phyloP scores from a whole-genome alignment of 1,140 invertebrate genomes.

The Rhynchophorus ferrugineus region DNA sequence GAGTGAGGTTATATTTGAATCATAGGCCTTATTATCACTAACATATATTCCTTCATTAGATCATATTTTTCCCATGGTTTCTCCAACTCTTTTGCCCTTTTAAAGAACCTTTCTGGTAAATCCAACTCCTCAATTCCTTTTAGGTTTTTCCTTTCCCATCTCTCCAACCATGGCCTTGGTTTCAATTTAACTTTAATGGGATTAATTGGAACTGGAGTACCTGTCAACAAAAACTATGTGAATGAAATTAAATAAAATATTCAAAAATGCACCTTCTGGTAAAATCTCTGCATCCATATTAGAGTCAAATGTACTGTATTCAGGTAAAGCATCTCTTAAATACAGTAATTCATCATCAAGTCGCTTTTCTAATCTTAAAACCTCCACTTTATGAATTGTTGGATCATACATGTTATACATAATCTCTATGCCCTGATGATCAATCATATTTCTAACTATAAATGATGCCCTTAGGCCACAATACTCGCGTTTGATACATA shows the following conservation, averaged over 20 bases:
- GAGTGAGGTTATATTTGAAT: background rate
- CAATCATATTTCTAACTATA: slow-evolving; percentile 86
- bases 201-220: slow-evolving; percentile 77
- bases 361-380: slow-evolving; percentile 85
- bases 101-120: slow-evolving; percentile 53
- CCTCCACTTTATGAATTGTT: slow-evolving; percentile 81
- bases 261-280: slow-evolving; percentile 52
- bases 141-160: slow-evolving; percentile 76
- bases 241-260: background rate
- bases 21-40: slow-evolving; percentile 27
- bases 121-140: slow-evolving; percentile 66
- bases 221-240: slow-evolving; percentile 9
- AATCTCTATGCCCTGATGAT: slow-evolving; percentile 68
- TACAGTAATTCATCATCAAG: slow-evolving; percentile 87
- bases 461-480: slow-evolving; percentile 78
- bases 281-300: slow-evolving; percentile 83
- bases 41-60: slow-evolving; percentile 89
- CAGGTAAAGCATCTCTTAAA: slow-evolving; percentile 83
- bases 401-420: slow-evolving; percentile 93
- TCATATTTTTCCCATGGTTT: slow-evolving; percentile 88
- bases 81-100: slow-evolving; percentile 48
- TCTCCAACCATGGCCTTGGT: slow-evolving; percentile 74
- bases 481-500: slow-evolving; percentile 81
- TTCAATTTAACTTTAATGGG: slow-evolving; percentile 74
- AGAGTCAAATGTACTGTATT: slow-evolving; percentile 89